A percentile compares a stretch with the other conserved stretches of the same genome.
Evolutionary conservation across 2,113 vertebrate genomes (phyloP).

Genomic region (Coturnix japonica): DNA sequence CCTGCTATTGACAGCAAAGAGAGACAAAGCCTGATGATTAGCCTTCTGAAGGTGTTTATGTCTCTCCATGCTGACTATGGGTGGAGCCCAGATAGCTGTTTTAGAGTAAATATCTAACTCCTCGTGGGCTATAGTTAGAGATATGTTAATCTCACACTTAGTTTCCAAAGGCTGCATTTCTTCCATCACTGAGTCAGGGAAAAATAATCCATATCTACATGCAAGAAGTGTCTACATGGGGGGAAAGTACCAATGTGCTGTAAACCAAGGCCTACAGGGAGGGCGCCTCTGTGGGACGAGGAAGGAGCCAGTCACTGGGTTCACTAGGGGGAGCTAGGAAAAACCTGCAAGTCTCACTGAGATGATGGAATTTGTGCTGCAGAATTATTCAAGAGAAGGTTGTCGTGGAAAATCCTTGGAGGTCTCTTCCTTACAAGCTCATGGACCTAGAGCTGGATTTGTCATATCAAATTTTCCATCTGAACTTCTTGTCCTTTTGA

Average conservation of each 20-base stretch:
- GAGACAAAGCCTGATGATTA: background rate
- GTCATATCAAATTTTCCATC: background rate
- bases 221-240: background rate
- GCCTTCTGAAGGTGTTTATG: background rate
- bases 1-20: background rate
- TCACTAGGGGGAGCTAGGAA: conserved; percentile 72
- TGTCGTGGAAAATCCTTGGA: background rate
- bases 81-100: background rate
- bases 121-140: background rate
- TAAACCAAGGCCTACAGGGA: background rate
- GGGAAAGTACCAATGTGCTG: background rate
- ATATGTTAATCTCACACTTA: background rate
- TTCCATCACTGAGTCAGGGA: background rate
- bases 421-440: background rate
- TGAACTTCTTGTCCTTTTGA: background rate
- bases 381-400: conserved; percentile 1
- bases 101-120: background rate
- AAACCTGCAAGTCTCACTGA: background rate
- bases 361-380: background rate
- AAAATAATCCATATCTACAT: background rate
- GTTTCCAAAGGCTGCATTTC: background rate
- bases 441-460: background rate
- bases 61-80: background rate
- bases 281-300: background rate
- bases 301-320: background rate